A percentile compares a stretch with the other conserved stretches of the same genome.
Evolutionary conservation across 2,113 vertebrate species (phyloP).

Genomic region (Labrus mixtus): DNA sequence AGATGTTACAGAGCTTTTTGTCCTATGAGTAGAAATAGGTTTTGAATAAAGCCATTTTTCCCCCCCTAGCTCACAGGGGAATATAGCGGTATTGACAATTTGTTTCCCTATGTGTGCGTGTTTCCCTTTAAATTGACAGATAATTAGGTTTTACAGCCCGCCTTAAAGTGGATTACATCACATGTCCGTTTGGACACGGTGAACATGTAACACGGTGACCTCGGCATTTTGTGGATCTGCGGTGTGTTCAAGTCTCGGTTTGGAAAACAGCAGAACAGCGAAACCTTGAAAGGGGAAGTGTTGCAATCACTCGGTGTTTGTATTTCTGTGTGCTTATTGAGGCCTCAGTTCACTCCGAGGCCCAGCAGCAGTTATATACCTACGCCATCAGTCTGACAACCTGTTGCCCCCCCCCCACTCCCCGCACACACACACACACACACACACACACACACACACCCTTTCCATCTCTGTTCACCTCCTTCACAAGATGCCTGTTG

Average conservation of each 20-base stretch:
- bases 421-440: no score
- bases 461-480: conserved; percentile 1
- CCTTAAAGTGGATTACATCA: conserved; percentile 45
- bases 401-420: background rate
- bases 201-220: conserved; percentile 37
- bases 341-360: conserved; percentile 55
- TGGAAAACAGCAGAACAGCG: conserved; percentile 48
- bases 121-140: background rate
- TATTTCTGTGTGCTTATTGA: conserved; percentile 47
- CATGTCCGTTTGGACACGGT: conserved; percentile 13
- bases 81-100: background rate
- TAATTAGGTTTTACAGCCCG: conserved; percentile 36
- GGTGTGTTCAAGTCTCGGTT: conserved; percentile 1
- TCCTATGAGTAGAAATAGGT: background rate
- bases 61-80: background rate
- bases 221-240: conserved; percentile 40
- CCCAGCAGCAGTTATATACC: conserved; percentile 9
- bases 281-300: conserved; percentile 78
- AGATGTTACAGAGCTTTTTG: background rate
- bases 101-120: conserved; percentile 4
- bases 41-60: background rate
- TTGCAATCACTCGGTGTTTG: conserved; percentile 64
- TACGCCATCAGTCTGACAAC: conserved; percentile 14
- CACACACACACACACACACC: background rate
- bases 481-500: conserved; percentile 41